Base-by-base conservation (phyloP, 1,140 invertebrate genomes). In the Formica selysi region DNA sequence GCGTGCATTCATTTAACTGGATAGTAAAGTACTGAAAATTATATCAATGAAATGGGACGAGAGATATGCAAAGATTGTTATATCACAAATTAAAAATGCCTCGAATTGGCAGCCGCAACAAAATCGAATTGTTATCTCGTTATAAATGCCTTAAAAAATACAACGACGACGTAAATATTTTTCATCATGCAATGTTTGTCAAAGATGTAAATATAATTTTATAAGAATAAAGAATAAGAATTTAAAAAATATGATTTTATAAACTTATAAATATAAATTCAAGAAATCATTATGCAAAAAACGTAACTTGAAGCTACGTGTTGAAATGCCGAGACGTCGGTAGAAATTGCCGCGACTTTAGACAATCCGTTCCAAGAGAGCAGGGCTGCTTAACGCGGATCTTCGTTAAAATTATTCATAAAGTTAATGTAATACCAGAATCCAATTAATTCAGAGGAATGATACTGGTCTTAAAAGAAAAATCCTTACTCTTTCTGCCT, bases 391-490 rank as follows among this genome's bases (percentile, higher is more conserved):
- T 81, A 80, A n/a, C 78, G 48, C 78, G 32, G 22, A 73, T 83
- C 22, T 73, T 83, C 54, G 68, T 83, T 83, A 73, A 74, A 83
- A 83, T 83, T 74, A 83, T 83, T 83, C 54, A 74, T 83, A 83
- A 83, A 83, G 79, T 87, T 87, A 87, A 85, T 85, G 59, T 85
- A 78, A 85, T 85, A 85, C 51, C 44, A 36, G 81, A 71, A 88
- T 81, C 51, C 76, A 83, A 88, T 88, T 86, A 88, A 88, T 74
- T 83, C 79, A 59, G 59, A 73, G 38, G n/a, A 62, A 83, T 19
- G 36, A n/a, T 13, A 22, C 26, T 54, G 62, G 51, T n/a, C 76
- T 48, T 29, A 36, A 16, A 38, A 51, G 71, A 78, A 68, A 51
- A 64, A 68, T 44, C 48, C 48, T 74, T 86, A 74, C 48, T 76